These are phyloP conservation scores for Lasioglossum morio DNA, from an alignment of 2,888 invertebrate genomes.

Conservation along the genomic window DNA sequence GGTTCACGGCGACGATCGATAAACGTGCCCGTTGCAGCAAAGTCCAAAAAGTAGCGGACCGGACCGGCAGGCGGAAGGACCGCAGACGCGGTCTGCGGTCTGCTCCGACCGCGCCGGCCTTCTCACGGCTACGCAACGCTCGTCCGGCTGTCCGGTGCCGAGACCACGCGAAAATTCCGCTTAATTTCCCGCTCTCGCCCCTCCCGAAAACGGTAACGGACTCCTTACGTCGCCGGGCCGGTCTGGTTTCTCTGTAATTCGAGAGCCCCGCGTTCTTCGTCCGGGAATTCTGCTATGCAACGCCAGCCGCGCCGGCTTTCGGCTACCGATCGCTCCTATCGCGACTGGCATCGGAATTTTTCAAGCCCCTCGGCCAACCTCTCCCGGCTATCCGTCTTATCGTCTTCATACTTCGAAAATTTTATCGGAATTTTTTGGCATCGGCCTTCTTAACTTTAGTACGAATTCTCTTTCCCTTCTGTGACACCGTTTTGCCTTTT, in stretches of 20 bases:
- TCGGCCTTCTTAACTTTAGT: background rate
- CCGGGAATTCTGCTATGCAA: constrained; percentile 27
- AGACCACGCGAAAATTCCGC: constrained; percentile 64
- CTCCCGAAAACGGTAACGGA: constrained; percentile 25
- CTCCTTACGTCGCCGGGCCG: background rate
- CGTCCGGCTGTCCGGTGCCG: constrained; percentile 46
- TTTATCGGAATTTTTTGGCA: background rate
- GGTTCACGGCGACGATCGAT: constrained; percentile 60
- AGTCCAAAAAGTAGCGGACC: constrained; percentile 71
- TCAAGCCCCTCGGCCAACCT: background rate
- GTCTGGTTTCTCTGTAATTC: background rate
- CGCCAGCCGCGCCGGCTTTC: background rate
- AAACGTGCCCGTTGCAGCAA: constrained; percentile 58
- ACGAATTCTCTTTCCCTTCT: background rate
- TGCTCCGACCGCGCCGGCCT: constrained; percentile 61
- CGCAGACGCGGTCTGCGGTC: constrained; percentile 78
- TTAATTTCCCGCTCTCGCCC: constrained; percentile 53
- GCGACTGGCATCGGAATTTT: constrained; percentile 3
- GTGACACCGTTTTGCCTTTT: background rate
- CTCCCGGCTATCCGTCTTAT: background rate
- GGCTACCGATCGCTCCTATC: constrained; percentile 1
- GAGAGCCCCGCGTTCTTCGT: background rate
- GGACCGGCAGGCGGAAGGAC: constrained; percentile 71
- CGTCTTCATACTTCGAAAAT: background rate
- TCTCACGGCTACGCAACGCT: constrained; percentile 56